phyloP scores from a whole-genome alignment of 2,113 vertebrate genomes.

The Empidonax traillii region DNA sequence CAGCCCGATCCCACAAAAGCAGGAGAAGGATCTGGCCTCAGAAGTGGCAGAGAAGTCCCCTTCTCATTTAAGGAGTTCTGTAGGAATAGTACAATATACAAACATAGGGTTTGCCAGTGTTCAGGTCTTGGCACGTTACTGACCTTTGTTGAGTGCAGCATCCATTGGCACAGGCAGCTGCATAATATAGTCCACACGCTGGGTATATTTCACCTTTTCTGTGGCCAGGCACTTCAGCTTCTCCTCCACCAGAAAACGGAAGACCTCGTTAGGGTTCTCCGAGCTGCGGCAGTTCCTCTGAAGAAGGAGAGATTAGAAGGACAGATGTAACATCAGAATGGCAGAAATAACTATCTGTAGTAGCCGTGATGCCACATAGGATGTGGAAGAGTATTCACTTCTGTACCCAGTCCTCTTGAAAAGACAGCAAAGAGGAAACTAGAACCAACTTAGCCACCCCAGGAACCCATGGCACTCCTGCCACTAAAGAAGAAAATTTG shows the following conservation, averaged over 20 bases:
- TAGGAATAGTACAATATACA: not conserved
- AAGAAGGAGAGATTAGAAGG: not conserved
- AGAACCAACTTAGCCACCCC: not conserved
- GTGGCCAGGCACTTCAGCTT: constrained; percentile 96
- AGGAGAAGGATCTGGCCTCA: not conserved
- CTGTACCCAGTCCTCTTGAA: not conserved
- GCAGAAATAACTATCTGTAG: not conserved
- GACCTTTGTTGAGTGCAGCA: constrained; percentile 95
- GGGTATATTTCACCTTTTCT: constrained; percentile 97
- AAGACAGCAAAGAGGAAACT: not conserved
- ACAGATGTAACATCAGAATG: not conserved
- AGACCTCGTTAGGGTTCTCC: constrained; percentile 94
- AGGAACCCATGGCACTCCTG: not conserved
- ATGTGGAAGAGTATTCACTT: not conserved
- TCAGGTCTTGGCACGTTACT: not conserved
- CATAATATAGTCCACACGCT: constrained; percentile 96
- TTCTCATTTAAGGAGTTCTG: not conserved
- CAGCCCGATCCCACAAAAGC: not conserved
- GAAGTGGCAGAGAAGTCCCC: not conserved
- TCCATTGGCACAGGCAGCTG: constrained; percentile 98
- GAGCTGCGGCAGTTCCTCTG: constrained; percentile 97
- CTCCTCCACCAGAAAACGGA: constrained; percentile 96
- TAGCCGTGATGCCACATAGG: not conserved
- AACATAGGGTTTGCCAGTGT: not conserved
- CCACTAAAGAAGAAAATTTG: not conserved